A percentile compares a stretch with the other conserved stretches of the same genome.
Evolutionary conservation across 2,888 invertebrate genomes (phyloP).

Genomic region (Achlya flavicornis): DNA sequence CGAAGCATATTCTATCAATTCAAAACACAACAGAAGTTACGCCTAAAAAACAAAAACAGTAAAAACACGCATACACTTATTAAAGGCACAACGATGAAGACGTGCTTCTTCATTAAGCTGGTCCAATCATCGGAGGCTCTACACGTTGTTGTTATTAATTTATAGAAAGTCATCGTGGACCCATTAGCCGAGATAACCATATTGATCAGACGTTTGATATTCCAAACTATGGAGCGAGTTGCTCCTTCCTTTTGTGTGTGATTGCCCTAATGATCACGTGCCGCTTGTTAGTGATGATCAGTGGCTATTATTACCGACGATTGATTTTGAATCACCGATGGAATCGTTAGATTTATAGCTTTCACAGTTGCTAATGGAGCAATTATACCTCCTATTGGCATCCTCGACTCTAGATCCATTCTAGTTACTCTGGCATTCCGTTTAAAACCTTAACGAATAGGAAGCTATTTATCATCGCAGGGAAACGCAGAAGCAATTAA

Average conservation of each 20-base stretch:
- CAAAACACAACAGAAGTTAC: conserved; percentile 50
- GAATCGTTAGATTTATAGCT: conserved; percentile 69
- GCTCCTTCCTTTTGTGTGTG: conserved; percentile 66
- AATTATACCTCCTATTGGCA: conserved; percentile 58
- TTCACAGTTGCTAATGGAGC: conserved; percentile 71
- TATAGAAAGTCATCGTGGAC: conserved; percentile 81
- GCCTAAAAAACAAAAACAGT: conserved; percentile 52
- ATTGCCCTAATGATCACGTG: conserved; percentile 79
- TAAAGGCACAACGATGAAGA: conserved; percentile 67
- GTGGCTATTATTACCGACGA: conserved; percentile 65
- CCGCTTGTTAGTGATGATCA: conserved; percentile 78
- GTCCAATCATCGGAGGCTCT: conserved; percentile 69
- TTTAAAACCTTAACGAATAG: conserved; percentile 32
- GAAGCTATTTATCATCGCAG: conserved; percentile 46
- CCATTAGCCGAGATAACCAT: conserved; percentile 79
- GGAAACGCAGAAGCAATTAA: conserved; percentile 50
- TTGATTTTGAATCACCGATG: conserved; percentile 65
- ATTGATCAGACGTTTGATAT: conserved; percentile 73
- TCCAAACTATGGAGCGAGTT: conserved; percentile 48
- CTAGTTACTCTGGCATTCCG: conserved; percentile 12
- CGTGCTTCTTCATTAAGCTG: conserved; percentile 75
- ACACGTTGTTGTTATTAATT: conserved; percentile 78
- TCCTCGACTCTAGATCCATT: not conserved
- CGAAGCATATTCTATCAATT: conserved; percentile 10
- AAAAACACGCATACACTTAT: conserved; percentile 61